Evolutionary conservation across 1,140 invertebrate genomes (phyloP).

Genomic region (Drosophila pallidifrons): DNA sequence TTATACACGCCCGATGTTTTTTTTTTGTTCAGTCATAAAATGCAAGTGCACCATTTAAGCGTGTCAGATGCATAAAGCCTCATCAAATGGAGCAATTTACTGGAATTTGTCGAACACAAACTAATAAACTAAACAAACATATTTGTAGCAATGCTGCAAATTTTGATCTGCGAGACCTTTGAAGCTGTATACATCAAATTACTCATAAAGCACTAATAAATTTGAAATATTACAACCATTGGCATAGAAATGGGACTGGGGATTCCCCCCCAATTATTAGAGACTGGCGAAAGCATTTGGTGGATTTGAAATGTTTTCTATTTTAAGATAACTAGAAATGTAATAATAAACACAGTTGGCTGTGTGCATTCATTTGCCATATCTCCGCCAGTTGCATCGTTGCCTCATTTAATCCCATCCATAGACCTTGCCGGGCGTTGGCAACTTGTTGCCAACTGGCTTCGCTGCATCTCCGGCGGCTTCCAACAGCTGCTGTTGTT

Average conservation of each 20-base stretch:
- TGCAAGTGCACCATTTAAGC: neutral
- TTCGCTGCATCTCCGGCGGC: constrained; percentile 40
- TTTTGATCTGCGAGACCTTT: no score
- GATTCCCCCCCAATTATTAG: neutral
- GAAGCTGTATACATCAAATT: no score
- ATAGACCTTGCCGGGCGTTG: constrained; percentile 86
- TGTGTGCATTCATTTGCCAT: constrained; percentile 8
- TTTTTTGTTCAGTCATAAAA: neutral
- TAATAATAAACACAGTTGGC: constrained; percentile 18
- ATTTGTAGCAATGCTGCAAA: no score
- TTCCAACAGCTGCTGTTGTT: constrained; percentile 65
- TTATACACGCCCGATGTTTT: neutral
- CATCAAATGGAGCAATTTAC: no score
- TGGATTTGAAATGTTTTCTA: constrained; percentile 47
- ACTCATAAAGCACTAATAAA: no score
- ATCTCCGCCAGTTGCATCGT: neutral
- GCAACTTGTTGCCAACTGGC: constrained; percentile 62
- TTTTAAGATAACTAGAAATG: constrained; percentile 46
- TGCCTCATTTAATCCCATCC: constrained; percentile 85
- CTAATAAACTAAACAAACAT: no score
- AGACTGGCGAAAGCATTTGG: neutral
- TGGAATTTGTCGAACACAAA: no score
- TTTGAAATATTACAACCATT: no score
- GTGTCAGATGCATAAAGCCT: neutral
- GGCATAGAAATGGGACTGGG: no score